Conservation (phyloP, 2,113 vertebrate genomes). For the Morone saxatilis region DNA sequence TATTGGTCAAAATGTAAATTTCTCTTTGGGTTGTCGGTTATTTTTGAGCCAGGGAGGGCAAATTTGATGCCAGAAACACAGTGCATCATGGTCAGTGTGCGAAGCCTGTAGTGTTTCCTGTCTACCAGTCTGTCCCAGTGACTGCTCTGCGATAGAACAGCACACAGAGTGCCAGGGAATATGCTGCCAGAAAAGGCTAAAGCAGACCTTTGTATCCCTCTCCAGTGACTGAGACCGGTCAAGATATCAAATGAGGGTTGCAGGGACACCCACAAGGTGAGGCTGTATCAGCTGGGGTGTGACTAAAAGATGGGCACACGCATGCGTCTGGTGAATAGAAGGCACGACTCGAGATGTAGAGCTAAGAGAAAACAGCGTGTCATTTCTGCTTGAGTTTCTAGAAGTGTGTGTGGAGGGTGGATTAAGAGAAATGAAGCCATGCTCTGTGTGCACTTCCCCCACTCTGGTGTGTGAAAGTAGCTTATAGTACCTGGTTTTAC, state of each 20-base stretch:
- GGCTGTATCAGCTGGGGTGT: not conserved
- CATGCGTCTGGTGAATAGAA: not conserved
- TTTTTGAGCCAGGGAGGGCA: not conserved
- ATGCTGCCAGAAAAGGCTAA: not conserved
- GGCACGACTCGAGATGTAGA: not conserved
- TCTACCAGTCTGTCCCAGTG: conserved; percentile 1
- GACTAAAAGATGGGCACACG: not conserved
- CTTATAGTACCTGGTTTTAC: conserved; percentile 4
- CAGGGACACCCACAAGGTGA: not conserved
- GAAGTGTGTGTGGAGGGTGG: not conserved
- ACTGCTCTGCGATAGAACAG: not conserved
- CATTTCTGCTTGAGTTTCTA: too few relatives aligned
- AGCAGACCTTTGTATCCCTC: not conserved
- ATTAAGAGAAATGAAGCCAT: not conserved
- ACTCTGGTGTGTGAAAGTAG: conserved; percentile 10
- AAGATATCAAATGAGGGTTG: not conserved
- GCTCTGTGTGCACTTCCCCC: not conserved
- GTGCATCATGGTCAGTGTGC: not conserved
- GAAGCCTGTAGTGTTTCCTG: conserved; percentile 3
- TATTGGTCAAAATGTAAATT: not conserved
- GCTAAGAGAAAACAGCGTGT: not conserved
- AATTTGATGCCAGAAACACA: not conserved
- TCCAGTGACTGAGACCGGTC: not conserved
- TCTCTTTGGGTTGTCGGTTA: not conserved
- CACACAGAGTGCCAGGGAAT: not conserved